Evolutionary conservation across 2,113 vertebrate species (phyloP), one percentile per base, ranked within the genome.

Genomic region (Macquaria ambigua): DNA sequence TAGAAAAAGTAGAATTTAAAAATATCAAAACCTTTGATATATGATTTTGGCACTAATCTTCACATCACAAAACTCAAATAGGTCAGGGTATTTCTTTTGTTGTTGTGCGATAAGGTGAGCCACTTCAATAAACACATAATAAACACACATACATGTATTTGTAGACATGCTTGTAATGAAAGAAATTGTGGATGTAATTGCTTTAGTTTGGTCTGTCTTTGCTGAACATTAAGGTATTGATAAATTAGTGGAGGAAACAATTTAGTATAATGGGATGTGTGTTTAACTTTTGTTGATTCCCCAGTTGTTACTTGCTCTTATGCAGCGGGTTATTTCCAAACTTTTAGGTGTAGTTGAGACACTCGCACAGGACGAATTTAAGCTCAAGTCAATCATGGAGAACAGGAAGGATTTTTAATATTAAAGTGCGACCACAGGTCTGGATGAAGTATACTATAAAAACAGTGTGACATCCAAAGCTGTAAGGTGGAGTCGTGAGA

Each of bases 401-500:
- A 82, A 76, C 59, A 81, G 86, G 86, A 89, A 81, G 66, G 75
- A 85, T 82, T 87, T 91, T 87, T 82, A 76, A 87, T 93, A 88
- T 94, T 82, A 56, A 90, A 93, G 83, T 76, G 62, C 72, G 81
- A 94, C 92, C 93, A 88, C 92, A 94, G 86, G 90, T 93, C 90
- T 94, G 93, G 86, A 90, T 90, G 89, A 90, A 78, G 84, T 90
- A 79, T 79, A 71, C 86, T 90, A 77, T 82, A 82, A 89, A 93
- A 93, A 93, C 88, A 94, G 77, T 50, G 79, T 69, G 79, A 85
- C 91, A 93, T 91, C 89, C 90, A 90, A 92, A 81, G 76, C 69
- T 77, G 58, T 76, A 83, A 94, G 93, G 92, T 91, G 92, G 93
- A 92, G 93, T 82, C 90, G 70, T 93, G 93, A 92, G 90, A 93